Evolutionary conservation across 2,113 vertebrate species (phyloP), one percentile per base, ranked within the genome.

Genomic region (Acanthisitta chloris): DNA sequence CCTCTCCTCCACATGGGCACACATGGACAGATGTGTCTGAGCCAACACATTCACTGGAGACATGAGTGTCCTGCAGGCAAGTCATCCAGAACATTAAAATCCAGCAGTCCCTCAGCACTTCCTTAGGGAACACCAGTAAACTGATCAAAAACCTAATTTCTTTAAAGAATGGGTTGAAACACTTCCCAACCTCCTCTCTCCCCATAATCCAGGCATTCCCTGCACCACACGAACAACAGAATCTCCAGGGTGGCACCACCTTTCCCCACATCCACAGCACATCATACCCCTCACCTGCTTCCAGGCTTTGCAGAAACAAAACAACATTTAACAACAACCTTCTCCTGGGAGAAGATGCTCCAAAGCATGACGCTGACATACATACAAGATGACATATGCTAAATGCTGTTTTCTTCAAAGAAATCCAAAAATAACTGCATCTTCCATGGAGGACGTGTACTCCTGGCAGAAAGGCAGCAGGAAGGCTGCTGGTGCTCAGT

Each of bases 391-490:
- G 88, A 90, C 94, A 96, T 81, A 90, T 83, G 93, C 79, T 97
- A 89, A 91, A 90, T 9, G 61, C 64, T 93, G 88, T 94, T 97
- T 93, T 86, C 92, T 93, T 96, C 96, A 92, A 88, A 95, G 92
- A 94, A 92, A 94, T 33, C 69, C 90, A 66, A 76, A 97, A 97
- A 96, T 88, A 96, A 70, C 76, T 19, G 5, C 5, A 51, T 88
- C 85, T 67, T 65, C 45, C 71, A 77, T 67, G 69, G 72, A 94
- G 43, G 57, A 78, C 3, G 4, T 59, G 59, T 65, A 31, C 1
- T 55, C 42, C 86, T 92, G 59, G 61, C 86, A 79, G 77, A 19
- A 43, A 49, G 54, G 61, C 84, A 46, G 43, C 57, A 58, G 43
- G 73, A 59, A 49, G 59, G 91, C 81, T 89, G 89, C 28, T 5